Evolutionary conservation across 2,888 invertebrate genomes (phyloP).

Genomic region (Cabera pusaria): DNA sequence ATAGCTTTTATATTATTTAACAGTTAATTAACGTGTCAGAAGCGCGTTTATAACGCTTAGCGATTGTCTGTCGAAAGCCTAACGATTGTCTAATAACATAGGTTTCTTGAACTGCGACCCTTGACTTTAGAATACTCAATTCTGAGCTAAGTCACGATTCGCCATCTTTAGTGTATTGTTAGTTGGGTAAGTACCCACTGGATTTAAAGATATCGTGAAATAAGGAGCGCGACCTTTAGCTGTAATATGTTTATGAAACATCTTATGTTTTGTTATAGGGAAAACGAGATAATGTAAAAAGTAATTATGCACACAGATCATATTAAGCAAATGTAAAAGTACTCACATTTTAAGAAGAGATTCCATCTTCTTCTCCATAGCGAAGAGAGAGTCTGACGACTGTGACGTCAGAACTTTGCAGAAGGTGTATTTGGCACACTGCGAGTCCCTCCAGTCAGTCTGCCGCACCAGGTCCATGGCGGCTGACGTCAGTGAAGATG

Average conservation of each 20-base stretch:
- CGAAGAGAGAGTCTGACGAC: constrained; percentile 86
- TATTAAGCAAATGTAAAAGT: too few relatives aligned
- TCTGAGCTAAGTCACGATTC: constrained; percentile 27
- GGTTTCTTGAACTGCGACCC: constrained; percentile 20
- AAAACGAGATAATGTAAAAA: too few relatives aligned
- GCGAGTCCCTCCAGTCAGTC: constrained; percentile 89
- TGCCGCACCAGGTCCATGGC: constrained; percentile 74
- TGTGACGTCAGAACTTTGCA: constrained; percentile 89
- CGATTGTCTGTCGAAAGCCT: too few relatives aligned
- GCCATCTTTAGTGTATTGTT: constrained; percentile 8
- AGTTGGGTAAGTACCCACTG: constrained; percentile 3
- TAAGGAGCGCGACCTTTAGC: constrained; percentile 1
- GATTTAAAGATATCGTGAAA: constrained; percentile 10
- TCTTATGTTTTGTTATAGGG: too few relatives aligned
- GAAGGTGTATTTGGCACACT: constrained; percentile 90
- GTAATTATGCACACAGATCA: too few relatives aligned
- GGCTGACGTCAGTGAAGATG: constrained; percentile 63
- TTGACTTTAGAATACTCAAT: constrained; percentile 10
- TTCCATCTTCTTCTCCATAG: constrained; percentile 93
- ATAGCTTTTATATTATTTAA: too few relatives aligned
- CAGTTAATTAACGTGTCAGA: too few relatives aligned
- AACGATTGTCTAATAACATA: constrained; percentile 18
- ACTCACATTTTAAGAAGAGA: constrained; percentile 89
- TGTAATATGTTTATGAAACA: too few relatives aligned
- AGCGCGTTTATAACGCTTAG: too few relatives aligned